A percentile compares a stretch with the other conserved stretches of the same genome.
phyloP scores from a whole-genome alignment of 2,113 vertebrate species.

The Catharus bicknelli region DNA sequence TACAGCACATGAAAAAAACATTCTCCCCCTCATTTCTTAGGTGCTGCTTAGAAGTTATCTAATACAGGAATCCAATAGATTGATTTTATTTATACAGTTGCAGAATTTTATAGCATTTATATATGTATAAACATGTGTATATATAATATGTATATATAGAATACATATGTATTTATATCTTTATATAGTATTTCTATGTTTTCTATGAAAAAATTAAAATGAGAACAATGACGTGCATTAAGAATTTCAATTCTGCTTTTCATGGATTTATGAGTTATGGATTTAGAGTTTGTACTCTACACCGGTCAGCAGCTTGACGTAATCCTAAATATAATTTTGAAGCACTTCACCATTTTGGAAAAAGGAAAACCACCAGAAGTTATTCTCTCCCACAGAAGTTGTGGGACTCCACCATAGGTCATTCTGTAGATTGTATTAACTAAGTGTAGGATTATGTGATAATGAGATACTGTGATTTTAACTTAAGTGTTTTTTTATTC shows the following conservation, averaged over 20 bases:
- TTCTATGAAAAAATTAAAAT: neutral
- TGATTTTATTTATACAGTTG: neutral
- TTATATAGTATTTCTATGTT: neutral
- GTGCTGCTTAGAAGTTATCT: neutral
- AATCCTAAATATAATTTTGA: neutral
- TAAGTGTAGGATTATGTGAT: neutral
- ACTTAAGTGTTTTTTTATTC: neutral
- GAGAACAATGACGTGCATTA: neutral
- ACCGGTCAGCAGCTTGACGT: neutral
- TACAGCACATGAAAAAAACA: constrained; percentile 12
- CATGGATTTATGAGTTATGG: neutral
- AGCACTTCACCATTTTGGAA: neutral
- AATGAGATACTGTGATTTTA: neutral
- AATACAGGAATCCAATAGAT: neutral
- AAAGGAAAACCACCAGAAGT: neutral
- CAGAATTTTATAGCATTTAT: neutral
- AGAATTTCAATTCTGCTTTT: neutral
- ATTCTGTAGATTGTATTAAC: rapidly evolving
- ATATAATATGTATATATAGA: too few relatives aligned
- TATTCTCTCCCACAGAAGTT: neutral
- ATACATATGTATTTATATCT: too few relatives aligned
- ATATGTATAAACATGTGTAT: too few relatives aligned
- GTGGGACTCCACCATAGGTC: neutral
- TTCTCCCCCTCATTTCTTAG: neutral
- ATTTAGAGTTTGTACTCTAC: neutral